Percentiles rank a stretch among this genome's conserved stretches.
Evolutionary conservation across 2,888 invertebrate genomes (phyloP).

Genomic region (Venusia cambrica): DNA sequence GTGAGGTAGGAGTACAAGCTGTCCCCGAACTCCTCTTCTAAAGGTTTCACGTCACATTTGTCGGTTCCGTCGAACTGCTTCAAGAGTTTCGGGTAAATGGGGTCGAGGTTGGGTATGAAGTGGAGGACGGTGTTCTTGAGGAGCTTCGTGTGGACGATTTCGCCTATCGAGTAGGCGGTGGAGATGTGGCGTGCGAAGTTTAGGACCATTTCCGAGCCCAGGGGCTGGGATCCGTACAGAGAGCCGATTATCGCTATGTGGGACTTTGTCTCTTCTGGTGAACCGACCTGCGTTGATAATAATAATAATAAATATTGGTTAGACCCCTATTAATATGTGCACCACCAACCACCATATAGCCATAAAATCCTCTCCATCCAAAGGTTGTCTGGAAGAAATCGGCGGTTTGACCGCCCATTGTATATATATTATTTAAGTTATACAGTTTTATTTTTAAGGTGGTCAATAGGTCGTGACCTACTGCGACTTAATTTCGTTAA

Average conservation of each 20-base stretch:
- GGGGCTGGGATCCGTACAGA: conserved; percentile 88
- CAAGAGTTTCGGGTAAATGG: conserved; percentile 51
- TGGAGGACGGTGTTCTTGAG: conserved; percentile 88
- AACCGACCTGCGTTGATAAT: conserved; percentile 82
- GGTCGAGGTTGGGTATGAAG: conserved; percentile 85
- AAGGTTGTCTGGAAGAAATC: no score
- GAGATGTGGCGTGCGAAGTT: conserved; percentile 91
- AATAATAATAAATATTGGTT: no score
- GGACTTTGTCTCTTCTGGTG: conserved; percentile 90
- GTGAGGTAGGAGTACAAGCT: conserved; percentile 76
- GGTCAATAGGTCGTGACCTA: no score
- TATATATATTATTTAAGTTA: no score
- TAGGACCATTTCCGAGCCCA: conserved; percentile 91
- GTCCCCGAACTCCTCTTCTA: conserved; percentile 84
- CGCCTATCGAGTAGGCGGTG: conserved; percentile 85
- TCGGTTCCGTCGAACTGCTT: conserved; percentile 50
- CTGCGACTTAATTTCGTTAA: no score
- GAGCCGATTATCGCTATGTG: conserved; percentile 93
- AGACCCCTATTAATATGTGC: no score
- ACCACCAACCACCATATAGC: no score
- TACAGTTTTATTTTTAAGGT: no score
- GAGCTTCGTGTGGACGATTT: conserved; percentile 83
- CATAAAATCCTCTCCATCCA: no score
- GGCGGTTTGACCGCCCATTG: no score
- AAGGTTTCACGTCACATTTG: conserved; percentile 51